Conservation (phyloP, 2,888 invertebrate species). For the Malachius bipustulatus region DNA sequence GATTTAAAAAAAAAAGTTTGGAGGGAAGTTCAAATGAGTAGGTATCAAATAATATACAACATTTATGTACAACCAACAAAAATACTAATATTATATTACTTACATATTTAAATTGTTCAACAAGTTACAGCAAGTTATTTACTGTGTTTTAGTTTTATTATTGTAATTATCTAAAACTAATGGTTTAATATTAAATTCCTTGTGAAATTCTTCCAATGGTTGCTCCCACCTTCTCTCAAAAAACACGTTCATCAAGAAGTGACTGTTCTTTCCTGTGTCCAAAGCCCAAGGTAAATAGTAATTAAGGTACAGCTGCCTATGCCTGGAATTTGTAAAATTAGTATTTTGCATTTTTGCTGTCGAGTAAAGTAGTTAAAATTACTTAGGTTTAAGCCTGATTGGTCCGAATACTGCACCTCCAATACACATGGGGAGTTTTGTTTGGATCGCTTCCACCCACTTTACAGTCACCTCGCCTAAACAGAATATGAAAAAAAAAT, state of each 20-base stretch:
- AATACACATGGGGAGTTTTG: conserved; percentile 90
- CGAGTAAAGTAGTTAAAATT: conserved; percentile 18
- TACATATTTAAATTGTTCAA: no score
- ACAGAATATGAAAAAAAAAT: conserved; percentile 14
- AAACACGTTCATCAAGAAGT: conserved; percentile 75
- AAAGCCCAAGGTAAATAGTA: conserved; percentile 82
- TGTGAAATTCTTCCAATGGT: conserved; percentile 63
- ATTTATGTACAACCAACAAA: no score
- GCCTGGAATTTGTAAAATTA: no score
- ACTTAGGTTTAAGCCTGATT: conserved; percentile 71
- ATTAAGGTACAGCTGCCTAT: conserved; percentile 63
- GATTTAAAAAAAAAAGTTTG: no score
- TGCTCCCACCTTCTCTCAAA: conserved; percentile 94
- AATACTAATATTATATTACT: no score
- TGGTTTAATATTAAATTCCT: conserved; percentile 63
- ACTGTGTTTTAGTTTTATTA: no score
- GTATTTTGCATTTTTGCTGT: no score
- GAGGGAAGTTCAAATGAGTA: no score
- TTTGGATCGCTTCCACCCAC: conserved; percentile 96
- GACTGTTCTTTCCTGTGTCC: conserved; percentile 58
- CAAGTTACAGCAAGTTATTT: no score
- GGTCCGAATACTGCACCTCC: conserved; percentile 90
- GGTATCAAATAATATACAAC: no score
- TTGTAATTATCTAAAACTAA: no score
- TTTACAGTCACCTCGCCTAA: conserved; percentile 80